A percentile compares a stretch with the other conserved stretches of the same genome.
Evolutionary conservation across 2,888 invertebrate species (phyloP).

Genomic region (Apoda limacodes): DNA sequence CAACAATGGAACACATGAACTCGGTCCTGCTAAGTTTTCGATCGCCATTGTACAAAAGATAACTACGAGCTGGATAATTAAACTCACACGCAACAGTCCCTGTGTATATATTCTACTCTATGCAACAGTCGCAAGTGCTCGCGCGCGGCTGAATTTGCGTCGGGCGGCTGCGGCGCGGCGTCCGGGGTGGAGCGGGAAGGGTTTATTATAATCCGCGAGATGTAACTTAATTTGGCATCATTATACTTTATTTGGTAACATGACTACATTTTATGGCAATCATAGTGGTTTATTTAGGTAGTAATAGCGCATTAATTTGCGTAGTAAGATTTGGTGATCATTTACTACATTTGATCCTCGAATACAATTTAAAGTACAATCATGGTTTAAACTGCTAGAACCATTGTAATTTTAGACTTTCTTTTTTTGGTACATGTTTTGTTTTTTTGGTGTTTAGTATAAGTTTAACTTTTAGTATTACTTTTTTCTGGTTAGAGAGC

Average conservation of each 20-base stretch:
- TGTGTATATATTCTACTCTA: too few relatives aligned
- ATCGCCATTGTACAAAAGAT: constrained; percentile 3
- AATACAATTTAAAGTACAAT: too few relatives aligned
- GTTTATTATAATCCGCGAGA: neutral
- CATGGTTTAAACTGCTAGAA: too few relatives aligned
- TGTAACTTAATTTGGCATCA: neutral
- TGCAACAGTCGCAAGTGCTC: constrained; percentile 3
- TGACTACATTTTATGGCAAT: neutral
- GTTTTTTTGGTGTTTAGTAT: too few relatives aligned
- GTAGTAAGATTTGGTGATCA: neutral
- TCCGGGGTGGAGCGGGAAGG: neutral
- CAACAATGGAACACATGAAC: constrained; percentile 5
- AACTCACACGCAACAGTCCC: neutral
- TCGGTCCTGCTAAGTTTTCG: constrained; percentile 5
- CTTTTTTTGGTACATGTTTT: too few relatives aligned
- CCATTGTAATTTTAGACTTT: too few relatives aligned
- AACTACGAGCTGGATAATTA: neutral
- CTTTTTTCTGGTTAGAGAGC: too few relatives aligned
- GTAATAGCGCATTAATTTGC: neutral
- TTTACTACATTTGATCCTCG: too few relatives aligned
- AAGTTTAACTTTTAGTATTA: too few relatives aligned
- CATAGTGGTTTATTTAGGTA: neutral
- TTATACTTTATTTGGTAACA: neutral
- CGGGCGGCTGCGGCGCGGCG: neutral
- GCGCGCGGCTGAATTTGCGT: neutral